Evolutionary conservation across 64 coral and sea anemone species (phyloP).

Genomic region (Stichodactyla mertensii): DNA sequence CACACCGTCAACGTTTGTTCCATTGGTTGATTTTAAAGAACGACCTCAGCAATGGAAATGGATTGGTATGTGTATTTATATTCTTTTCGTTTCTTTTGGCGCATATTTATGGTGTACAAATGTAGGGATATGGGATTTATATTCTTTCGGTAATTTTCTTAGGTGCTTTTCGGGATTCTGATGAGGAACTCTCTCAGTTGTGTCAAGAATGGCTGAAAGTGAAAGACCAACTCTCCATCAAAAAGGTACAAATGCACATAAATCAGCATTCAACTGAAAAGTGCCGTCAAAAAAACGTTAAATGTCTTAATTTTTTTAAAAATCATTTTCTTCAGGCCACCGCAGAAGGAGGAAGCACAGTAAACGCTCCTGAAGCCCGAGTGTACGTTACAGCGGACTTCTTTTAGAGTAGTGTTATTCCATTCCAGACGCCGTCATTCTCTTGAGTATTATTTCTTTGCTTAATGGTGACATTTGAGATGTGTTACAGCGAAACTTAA

Average conservation of each 20-base stretch:
- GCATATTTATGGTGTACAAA: too few relatives aligned
- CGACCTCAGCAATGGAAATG: constrained; percentile 98
- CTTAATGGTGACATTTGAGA: too few relatives aligned
- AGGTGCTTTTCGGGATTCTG: constrained; percentile 78
- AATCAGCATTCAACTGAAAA: neutral
- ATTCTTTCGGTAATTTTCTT: neutral
- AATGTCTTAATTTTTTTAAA: neutral
- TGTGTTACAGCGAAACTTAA: too few relatives aligned
- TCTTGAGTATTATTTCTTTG: too few relatives aligned
- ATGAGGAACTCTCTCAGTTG: constrained; percentile 59
- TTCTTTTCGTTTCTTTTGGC: neutral
- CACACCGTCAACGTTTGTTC: constrained; percentile 58
- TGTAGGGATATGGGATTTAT: neutral
- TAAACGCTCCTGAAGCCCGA: constrained; percentile 21
- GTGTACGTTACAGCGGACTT: neutral
- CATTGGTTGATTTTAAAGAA: constrained; percentile 94
- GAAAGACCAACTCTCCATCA: constrained; percentile 68
- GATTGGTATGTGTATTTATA: constrained; percentile 61
- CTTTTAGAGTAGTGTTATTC: neutral
- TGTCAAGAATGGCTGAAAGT: constrained; percentile 81
- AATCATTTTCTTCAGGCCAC: neutral
- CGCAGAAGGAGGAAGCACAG: constrained; percentile 16
- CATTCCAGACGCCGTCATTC: neutral
- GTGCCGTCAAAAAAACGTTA: neutral
- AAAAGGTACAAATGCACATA: constrained; percentile 37